phyloP scores from a whole-genome alignment of 1,140 invertebrate genomes.

The Telenomus remus region DNA sequence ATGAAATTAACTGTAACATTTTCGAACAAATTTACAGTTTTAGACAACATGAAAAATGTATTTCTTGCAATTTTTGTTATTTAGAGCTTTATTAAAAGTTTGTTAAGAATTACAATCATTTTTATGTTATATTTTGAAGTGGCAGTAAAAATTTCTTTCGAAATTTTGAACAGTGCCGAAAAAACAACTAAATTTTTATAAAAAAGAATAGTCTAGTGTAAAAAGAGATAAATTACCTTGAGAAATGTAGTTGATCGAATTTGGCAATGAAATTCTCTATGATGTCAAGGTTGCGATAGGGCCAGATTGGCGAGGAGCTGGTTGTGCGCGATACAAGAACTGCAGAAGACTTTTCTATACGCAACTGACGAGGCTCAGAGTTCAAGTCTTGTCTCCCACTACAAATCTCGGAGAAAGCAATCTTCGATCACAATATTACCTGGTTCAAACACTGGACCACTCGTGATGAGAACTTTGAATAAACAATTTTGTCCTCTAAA shows the following conservation, averaged over 20 bases:
- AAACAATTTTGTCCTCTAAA: constrained; percentile 13
- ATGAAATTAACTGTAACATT: too few species aligned
- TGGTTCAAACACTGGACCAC: constrained; percentile 34
- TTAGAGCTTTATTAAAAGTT: too few species aligned
- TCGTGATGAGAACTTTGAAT: constrained; percentile 6
- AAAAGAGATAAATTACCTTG: constrained; percentile 28
- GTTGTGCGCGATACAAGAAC: constrained; percentile 65
- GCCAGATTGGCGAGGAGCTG: constrained; percentile 63
- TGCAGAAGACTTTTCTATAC: constrained; percentile 65
- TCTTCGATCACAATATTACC: constrained; percentile 55
- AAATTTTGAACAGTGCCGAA: too few species aligned
- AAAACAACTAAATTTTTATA: neutral
- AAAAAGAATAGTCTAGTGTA: constrained; percentile 1
- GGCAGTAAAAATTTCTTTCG: too few species aligned
- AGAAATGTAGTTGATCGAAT: constrained; percentile 5
- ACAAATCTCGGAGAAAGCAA: constrained; percentile 70
- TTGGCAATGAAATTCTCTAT: constrained; percentile 5
- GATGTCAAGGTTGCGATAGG: constrained; percentile 32
- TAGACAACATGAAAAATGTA: too few species aligned
- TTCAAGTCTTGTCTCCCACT: constrained; percentile 71
- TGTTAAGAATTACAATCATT: too few species aligned
- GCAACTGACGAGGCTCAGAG: constrained; percentile 65
- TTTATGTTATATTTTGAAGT: too few species aligned
- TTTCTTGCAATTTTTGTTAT: too few species aligned
- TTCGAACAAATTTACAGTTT: too few species aligned